phyloP scores from a whole-genome alignment of 2,888 invertebrate species.

The Zonitis immaculata region DNA sequence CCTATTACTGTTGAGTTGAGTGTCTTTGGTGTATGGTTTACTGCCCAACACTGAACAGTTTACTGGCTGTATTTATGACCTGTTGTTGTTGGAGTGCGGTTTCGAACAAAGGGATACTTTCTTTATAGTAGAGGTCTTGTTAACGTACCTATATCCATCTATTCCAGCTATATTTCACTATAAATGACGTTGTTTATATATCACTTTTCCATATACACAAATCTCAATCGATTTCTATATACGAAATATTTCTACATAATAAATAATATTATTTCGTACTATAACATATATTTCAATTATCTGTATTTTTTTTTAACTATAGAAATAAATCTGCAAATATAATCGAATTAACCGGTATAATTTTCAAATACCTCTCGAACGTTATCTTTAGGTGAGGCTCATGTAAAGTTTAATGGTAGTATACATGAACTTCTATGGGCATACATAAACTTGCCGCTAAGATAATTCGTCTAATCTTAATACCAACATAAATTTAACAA shows the following conservation, averaged over 20 bases:
- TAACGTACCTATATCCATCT: conserved; percentile 43
- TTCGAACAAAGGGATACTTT: conserved; percentile 47
- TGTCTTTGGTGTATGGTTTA: conserved; percentile 48
- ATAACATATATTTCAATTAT: too few species aligned
- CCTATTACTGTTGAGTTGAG: conserved; percentile 46
- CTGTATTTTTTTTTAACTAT: too few species aligned
- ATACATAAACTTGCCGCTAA: conserved; percentile 16
- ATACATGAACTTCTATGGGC: conserved; percentile 16
- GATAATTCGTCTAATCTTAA: conserved; percentile 18
- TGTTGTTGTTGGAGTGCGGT: conserved; percentile 47
- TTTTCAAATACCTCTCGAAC: conserved; percentile 15
- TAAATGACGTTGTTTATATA: conserved; percentile 49
- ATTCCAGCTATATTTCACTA: conserved; percentile 46
- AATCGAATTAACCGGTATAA: conserved; percentile 18
- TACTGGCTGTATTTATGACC: conserved; percentile 46
- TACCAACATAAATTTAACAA: conserved; percentile 17
- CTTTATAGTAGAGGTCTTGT: conserved; percentile 47
- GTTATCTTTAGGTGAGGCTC: conserved; percentile 17
- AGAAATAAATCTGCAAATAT: conserved; percentile 4
- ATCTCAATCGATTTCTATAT: conserved; percentile 3
- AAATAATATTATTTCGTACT: too few species aligned
- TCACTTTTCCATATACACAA: conserved; percentile 32
- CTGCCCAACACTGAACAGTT: conserved; percentile 29
- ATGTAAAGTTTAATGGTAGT: conserved; percentile 20
- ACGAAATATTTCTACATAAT: background rate